These are phyloP conservation scores for Papilio elwesi DNA, from an alignment of 2,888 invertebrate species.

Conservation along the genomic window DNA sequence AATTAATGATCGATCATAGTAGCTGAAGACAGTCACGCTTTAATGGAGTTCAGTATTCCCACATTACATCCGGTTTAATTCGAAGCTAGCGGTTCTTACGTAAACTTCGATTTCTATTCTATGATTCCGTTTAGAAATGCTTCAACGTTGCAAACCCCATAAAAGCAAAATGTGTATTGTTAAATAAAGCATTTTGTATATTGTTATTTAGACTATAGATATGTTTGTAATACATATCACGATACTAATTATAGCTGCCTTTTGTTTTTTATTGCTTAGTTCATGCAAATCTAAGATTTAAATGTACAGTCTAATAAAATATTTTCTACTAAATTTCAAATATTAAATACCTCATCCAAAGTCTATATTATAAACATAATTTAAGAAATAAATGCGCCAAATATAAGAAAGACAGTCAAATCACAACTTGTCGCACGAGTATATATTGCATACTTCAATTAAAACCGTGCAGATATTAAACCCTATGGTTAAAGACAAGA, in stretches of 20 bases:
- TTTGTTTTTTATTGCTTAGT: background rate
- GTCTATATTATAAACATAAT: background rate
- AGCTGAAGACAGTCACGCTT: background rate
- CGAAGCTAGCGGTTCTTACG: constrained; percentile 5
- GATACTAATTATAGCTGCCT: too few species aligned
- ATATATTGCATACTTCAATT: too few species aligned
- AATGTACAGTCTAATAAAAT: background rate
- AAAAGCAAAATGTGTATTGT: background rate
- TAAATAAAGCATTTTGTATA: too few species aligned
- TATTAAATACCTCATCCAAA: background rate
- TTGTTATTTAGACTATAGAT: background rate
- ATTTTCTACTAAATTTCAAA: background rate
- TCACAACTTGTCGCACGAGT: too few species aligned
- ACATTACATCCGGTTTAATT: constrained; percentile 34
- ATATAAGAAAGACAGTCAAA: background rate
- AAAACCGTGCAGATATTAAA: too few species aligned
- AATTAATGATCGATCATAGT: background rate
- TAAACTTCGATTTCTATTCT: background rate
- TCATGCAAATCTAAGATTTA: background rate
- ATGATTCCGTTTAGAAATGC: background rate
- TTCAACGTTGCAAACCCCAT: background rate
- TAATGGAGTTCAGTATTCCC: background rate
- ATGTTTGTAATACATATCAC: background rate
- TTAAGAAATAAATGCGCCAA: background rate
- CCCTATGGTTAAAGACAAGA: too few species aligned